These are phyloP conservation scores for Anarhynchus alexandrinus DNA, from an alignment of 2,113 vertebrate species.

Conservation along the genomic window DNA sequence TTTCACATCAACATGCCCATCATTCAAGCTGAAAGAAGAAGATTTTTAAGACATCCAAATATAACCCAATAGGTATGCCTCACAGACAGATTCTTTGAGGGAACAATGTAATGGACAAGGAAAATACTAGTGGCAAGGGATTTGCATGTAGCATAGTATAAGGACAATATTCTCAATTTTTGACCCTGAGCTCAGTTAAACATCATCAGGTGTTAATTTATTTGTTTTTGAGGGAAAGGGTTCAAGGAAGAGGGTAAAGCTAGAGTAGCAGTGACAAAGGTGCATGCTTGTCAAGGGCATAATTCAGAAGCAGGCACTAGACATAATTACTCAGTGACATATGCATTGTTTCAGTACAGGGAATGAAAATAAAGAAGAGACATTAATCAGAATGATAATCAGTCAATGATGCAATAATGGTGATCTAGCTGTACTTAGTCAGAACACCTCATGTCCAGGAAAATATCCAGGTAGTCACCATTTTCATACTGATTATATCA, in stretches of 20 bases:
- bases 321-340: conserved; percentile 44
- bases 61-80: rapidly evolving
- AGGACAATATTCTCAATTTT: background rate
- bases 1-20: background rate
- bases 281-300: background rate
- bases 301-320: conserved; percentile 36
- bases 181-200: background rate
- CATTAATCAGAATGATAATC: conserved; percentile 77
- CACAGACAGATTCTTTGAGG: background rate
- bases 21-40: background rate
- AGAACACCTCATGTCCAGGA: conserved; percentile 67
- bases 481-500: conserved; percentile 74
- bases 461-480: conserved; percentile 71
- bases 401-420: conserved; percentile 70
- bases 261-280: background rate
- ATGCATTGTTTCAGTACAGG: conserved; percentile 60
- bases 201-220: background rate
- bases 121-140: background rate
- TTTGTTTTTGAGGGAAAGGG: background rate
- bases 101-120: background rate
- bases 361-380: conserved; percentile 71
- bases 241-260: background rate
- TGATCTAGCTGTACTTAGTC: conserved; percentile 66
- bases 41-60: background rate
- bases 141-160: background rate